A percentile compares a stretch with the other conserved stretches of the same genome.
Evolutionary conservation across 2,113 vertebrate genomes (phyloP).

Genomic region (Cygnus buccinator): DNA sequence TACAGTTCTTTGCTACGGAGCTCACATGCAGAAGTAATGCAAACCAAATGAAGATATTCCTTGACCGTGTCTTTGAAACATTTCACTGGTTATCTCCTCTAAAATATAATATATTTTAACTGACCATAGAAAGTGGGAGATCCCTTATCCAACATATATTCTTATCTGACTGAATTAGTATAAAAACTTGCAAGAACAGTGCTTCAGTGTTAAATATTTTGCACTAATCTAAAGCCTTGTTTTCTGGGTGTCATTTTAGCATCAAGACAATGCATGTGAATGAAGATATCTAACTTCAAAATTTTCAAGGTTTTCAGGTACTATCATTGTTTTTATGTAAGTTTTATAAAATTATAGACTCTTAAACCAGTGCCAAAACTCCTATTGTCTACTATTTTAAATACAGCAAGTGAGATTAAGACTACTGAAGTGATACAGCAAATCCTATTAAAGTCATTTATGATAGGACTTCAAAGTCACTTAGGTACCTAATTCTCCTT

Average conservation of each 20-base stretch:
- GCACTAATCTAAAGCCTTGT: background rate
- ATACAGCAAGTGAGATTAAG: background rate
- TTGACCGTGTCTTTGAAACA: background rate
- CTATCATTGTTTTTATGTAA: background rate
- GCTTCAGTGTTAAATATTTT: background rate
- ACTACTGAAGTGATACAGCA: background rate
- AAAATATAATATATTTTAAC: background rate
- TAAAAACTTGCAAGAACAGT: background rate
- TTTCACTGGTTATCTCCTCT: background rate
- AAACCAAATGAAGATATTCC: background rate
- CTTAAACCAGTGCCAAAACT: background rate
- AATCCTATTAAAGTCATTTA: slow-evolving; percentile 27
- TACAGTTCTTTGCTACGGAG: background rate
- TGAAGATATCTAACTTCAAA: background rate
- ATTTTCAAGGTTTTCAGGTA: background rate
- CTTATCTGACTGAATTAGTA: background rate
- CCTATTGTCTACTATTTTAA: background rate
- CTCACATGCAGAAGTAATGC: background rate
- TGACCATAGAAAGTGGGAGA: background rate
- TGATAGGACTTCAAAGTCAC: background rate
- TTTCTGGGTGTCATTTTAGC: background rate
- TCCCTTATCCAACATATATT: background rate
- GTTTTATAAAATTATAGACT: background rate
- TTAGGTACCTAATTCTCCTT: slow-evolving; percentile 12
- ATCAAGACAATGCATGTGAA: background rate